A percentile compares a stretch with the other conserved stretches of the same genome.
Conservation (phyloP, 2,113 vertebrate species). For the Numenius arquata region DNA sequence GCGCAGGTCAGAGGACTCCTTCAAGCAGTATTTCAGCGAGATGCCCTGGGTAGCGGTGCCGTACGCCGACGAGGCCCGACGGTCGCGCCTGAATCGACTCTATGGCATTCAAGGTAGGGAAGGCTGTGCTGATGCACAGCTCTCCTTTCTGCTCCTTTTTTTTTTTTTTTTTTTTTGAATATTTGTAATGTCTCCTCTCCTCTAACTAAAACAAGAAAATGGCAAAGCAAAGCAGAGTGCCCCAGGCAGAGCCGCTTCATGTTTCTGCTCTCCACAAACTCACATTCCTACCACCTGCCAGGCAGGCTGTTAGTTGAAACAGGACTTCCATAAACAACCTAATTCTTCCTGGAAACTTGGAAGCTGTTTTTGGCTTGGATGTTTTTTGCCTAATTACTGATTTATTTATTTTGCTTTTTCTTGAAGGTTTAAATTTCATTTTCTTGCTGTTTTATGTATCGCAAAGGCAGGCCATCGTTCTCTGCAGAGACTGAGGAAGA, state of each 20-base stretch:
- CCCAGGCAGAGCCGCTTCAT: conserved; percentile 12
- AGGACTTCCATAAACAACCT: conserved; percentile 65
- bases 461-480: not conserved
- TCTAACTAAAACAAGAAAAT: conserved; percentile 29
- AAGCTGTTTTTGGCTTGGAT: conserved; percentile 50
- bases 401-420: conserved; percentile 54
- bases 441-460: conserved; percentile 33
- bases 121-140: not conserved
- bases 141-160: not conserved
- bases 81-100: conserved; percentile 93
- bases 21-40: conserved; percentile 98
- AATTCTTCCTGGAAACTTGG: conserved; percentile 68
- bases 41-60: conserved; percentile 98
- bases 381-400: conserved; percentile 53
- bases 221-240: conserved; percentile 10
- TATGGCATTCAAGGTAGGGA: conserved; percentile 95
- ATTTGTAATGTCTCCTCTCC: not conserved
- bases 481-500: conserved; percentile 10
- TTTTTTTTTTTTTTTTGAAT: not conserved
- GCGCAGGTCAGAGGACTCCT: conserved; percentile 94
- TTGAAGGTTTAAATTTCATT: conserved; percentile 30
- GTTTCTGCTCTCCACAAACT: conserved; percentile 24
- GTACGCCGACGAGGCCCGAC: conserved; percentile 87
- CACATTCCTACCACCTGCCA: conserved; percentile 65
- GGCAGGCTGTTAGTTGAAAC: conserved; percentile 58